phyloP scores from a whole-genome alignment of 2,797 vertebrate genomes.

The Tragelaphus oryx region DNA sequence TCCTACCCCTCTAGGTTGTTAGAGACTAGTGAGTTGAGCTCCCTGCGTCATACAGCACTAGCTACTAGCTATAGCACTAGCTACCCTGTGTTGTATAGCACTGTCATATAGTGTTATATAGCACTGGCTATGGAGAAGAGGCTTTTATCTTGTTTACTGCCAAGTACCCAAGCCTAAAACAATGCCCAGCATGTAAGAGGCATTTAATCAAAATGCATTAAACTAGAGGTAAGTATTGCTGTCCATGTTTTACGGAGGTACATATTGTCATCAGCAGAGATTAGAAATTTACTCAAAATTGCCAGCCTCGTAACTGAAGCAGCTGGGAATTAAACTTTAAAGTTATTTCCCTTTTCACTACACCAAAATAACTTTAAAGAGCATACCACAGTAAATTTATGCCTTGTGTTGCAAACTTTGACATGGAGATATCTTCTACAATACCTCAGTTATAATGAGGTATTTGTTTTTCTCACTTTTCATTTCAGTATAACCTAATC shows the following conservation, averaged over 20 bases:
- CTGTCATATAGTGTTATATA: neutral
- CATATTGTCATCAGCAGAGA: neutral
- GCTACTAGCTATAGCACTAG: too few species aligned
- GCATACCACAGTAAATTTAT: neutral
- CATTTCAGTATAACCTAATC: conserved; percentile 31
- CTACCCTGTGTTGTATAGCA: neutral
- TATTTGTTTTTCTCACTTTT: conserved; percentile 30
- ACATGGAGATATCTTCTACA: neutral
- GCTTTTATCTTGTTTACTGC: neutral
- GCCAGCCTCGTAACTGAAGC: neutral
- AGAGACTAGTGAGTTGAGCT: neutral
- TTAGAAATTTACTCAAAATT: neutral
- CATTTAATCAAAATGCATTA: neutral
- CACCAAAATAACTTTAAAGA: neutral
- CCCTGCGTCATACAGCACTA: neutral
- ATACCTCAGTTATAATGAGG: neutral
- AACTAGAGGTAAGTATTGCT: neutral
- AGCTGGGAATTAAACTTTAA: neutral
- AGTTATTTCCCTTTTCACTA: neutral
- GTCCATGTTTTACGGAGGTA: neutral
- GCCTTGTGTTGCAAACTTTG: neutral
- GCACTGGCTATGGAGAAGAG: neutral
- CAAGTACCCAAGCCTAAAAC: neutral
- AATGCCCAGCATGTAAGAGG: neutral
- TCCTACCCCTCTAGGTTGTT: neutral